These are phyloP conservation scores for Noctua pronuba DNA, from an alignment of 2,888 invertebrate species.

Conservation along the genomic window DNA sequence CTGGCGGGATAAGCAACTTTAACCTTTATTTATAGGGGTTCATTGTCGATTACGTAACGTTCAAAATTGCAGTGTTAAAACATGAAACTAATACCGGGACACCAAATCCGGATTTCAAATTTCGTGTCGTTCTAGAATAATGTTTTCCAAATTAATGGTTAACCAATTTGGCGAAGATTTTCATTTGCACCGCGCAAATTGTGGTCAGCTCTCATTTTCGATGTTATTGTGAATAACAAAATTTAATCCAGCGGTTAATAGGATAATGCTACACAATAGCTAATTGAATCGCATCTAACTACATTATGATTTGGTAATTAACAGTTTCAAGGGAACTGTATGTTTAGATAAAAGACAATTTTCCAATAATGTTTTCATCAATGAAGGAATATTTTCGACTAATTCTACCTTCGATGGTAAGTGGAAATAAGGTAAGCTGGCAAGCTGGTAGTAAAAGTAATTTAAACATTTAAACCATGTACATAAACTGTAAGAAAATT, in stretches of 20 bases:
- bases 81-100: conserved; percentile 21
- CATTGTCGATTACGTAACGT: not conserved
- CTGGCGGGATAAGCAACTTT: not conserved
- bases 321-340: conserved; percentile 8
- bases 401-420: not conserved
- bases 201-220: conserved; percentile 84
- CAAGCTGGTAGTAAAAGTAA: conserved; percentile 33
- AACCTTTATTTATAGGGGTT: not conserved
- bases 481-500: conserved; percentile 62
- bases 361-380: conserved; percentile 5
- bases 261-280: conserved; percentile 74
- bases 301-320: conserved; percentile 36
- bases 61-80: conserved; percentile 17
- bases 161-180: conserved; percentile 85
- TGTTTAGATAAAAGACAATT: not conserved
- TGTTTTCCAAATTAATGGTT: conserved; percentile 80
- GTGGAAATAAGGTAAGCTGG: not conserved
- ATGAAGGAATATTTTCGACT: not conserved
- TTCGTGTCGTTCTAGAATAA: conserved; percentile 65
- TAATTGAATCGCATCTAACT: conserved; percentile 63
- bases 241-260: conserved; percentile 76
- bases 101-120: conserved; percentile 40
- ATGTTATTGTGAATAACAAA: conserved; percentile 77
- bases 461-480: conserved; percentile 46
- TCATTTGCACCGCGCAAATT: conserved; percentile 86